Conservation (phyloP, 2,888 invertebrate species). For the Lithodes maja region DNA sequence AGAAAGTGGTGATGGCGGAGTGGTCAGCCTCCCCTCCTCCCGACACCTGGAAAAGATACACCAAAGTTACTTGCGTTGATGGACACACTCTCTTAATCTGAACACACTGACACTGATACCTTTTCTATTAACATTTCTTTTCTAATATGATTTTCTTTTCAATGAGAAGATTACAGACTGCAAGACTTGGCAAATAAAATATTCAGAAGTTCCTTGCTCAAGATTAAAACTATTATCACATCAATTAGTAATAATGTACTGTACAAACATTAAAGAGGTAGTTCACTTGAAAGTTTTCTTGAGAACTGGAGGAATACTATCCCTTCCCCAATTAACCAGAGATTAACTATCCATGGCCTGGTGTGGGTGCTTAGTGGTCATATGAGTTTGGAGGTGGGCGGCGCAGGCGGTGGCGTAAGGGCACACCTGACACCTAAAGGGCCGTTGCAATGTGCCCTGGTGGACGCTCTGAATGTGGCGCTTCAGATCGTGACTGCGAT, state of each 20-base stretch:
- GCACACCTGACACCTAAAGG: conserved; percentile 48
- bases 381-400: conserved; percentile 44
- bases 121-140: not conserved
- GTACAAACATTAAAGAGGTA: too few species aligned
- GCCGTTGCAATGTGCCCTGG: conserved; percentile 39
- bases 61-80: conserved; percentile 31
- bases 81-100: not conserved
- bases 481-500: conserved; percentile 58
- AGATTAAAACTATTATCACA: too few species aligned
- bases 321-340: not conserved
- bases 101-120: not conserved
- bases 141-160: not conserved
- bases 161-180: not conserved
- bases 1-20: not conserved
- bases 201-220: too few species aligned
- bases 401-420: conserved; percentile 46
- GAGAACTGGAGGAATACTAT: not conserved
- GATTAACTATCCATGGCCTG: not conserved
- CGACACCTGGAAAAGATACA: conserved; percentile 45
- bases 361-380: conserved; percentile 37
- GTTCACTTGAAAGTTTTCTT: too few species aligned
- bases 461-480: conserved; percentile 56
- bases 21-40: conserved; percentile 33
- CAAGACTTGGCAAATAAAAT: too few species aligned
- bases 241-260: too few species aligned